Evolutionary conservation across 1,140 invertebrate genomes (phyloP).

Genomic region (Odontomachus brunneus): DNA sequence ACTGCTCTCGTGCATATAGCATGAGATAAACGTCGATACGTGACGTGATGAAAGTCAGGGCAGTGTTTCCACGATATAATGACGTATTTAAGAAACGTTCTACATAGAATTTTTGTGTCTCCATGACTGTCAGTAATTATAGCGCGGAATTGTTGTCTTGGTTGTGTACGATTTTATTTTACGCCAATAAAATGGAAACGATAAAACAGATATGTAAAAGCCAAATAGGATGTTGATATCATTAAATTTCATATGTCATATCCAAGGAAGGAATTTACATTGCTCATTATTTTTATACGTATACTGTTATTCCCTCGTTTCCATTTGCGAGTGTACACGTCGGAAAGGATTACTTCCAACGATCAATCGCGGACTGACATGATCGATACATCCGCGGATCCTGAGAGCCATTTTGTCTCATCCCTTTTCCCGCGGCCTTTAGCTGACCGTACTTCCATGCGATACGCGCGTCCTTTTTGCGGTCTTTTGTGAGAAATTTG

Average conservation of each 20-base stretch:
- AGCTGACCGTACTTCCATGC: slow-evolving; percentile 14
- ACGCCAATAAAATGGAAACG: background rate
- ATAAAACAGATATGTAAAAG: background rate
- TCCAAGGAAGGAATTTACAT: background rate
- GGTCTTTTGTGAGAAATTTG: slow-evolving; percentile 73
- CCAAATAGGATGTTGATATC: background rate
- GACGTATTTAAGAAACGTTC: background rate
- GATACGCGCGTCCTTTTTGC: slow-evolving; percentile 63
- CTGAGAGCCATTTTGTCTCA: slow-evolving; percentile 46
- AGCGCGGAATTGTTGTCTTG: too few species aligned
- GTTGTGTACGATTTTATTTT: too few species aligned
- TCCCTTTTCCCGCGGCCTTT: slow-evolving; percentile 40
- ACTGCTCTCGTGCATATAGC: slow-evolving; percentile 24
- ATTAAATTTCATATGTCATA: background rate
- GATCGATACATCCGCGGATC: background rate
- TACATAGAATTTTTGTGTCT: background rate
- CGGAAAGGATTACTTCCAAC: slow-evolving; percentile 34
- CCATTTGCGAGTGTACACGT: background rate
- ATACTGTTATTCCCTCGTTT: background rate
- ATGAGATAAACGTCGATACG: slow-evolving; percentile 56
- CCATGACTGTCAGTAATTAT: too few species aligned
- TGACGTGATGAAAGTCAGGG: slow-evolving; percentile 55
- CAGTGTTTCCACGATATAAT: slow-evolving; percentile 23
- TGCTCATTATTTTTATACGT: background rate
- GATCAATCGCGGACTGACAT: slow-evolving; percentile 33